A percentile compares a stretch with the other conserved stretches of the same genome.
phyloP scores from a whole-genome alignment of 2,113 vertebrate species.

The Aegithalos caudatus region DNA sequence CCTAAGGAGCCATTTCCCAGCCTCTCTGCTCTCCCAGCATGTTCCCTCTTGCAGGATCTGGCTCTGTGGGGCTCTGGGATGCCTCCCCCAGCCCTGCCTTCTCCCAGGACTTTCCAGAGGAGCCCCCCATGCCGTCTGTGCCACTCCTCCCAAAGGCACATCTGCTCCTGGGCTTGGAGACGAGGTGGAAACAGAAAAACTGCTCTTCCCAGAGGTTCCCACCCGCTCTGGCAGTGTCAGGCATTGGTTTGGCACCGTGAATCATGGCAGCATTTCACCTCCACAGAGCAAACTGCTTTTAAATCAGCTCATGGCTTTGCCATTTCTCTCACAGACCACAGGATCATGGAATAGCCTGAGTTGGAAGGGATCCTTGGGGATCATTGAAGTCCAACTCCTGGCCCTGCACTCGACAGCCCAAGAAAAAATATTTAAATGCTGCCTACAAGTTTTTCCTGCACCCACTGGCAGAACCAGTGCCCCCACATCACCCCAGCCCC shows the following conservation, averaged over 20 bases:
- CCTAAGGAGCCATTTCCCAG: not conserved
- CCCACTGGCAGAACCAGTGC: constrained; percentile 32
- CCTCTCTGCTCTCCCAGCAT: not conserved
- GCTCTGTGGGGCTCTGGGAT: not conserved
- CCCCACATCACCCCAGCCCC: constrained; percentile 24
- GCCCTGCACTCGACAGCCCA: not conserved
- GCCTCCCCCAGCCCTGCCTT: not conserved
- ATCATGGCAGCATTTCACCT: not conserved
- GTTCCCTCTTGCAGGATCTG: not conserved
- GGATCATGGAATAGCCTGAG: not conserved
- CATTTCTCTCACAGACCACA: not conserved
- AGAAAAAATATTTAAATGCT: not conserved
- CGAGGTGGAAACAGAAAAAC: not conserved
- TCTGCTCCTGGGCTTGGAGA: not conserved
- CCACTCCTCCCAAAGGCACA: not conserved
- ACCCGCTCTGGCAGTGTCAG: not conserved
- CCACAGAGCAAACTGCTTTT: not conserved
- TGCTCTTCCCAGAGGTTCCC: not conserved
- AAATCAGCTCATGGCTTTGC: not conserved
- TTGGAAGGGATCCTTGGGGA: not conserved
- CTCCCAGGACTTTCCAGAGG: not conserved
- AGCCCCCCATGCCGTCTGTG: accelerated
- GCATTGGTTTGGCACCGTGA: not conserved
- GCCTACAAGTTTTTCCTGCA: not conserved
- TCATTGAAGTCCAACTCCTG: not conserved